Percentiles rank a stretch among this genome's conserved stretches.
phyloP scores from a whole-genome alignment of 2,797 vertebrate genomes.

The Pogonophryne albipinna region DNA sequence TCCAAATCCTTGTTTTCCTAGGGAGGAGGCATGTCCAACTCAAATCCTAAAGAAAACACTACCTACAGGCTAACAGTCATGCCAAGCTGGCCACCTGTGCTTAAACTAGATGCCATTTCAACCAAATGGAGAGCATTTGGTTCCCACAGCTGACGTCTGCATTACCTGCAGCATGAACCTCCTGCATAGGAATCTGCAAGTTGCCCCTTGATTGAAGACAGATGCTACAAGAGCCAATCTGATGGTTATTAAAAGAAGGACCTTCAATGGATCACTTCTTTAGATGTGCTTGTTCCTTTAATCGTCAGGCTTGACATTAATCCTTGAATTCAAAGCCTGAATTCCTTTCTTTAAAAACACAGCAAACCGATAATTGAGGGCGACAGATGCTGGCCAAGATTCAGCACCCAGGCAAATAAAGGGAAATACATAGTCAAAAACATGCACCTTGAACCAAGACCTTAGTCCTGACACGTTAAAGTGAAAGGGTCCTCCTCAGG shows the following conservation, averaged over 20 bases:
- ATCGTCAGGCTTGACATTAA: slow-evolving; percentile 57
- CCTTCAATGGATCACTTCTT: slow-evolving; percentile 65
- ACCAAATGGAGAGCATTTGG: slow-evolving; percentile 80
- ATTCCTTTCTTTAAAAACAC: slow-evolving; percentile 59
- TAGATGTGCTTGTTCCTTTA: slow-evolving; percentile 67
- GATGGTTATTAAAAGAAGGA: slow-evolving; percentile 71
- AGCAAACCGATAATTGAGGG: slow-evolving; percentile 61
- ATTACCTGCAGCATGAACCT: slow-evolving; percentile 79
- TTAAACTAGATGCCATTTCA: slow-evolving; percentile 65
- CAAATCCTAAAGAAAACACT: slow-evolving; percentile 69
- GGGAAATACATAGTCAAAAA: slow-evolving; percentile 35
- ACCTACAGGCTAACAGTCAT: slow-evolving; percentile 61
- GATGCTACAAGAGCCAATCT: slow-evolving; percentile 72
- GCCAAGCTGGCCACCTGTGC: slow-evolving; percentile 75
- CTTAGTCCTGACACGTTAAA: slow-evolving; percentile 12
- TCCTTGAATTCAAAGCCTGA: slow-evolving; percentile 35
- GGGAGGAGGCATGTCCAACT: slow-evolving; percentile 42
- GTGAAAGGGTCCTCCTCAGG: slow-evolving; percentile 31
- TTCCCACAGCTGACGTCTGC: slow-evolving; percentile 85
- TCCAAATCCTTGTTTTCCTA: slow-evolving; percentile 66
- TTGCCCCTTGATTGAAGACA: slow-evolving; percentile 79
- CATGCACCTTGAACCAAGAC: slow-evolving; percentile 32
- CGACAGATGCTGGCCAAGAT: slow-evolving; percentile 44
- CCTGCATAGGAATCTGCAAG: slow-evolving; percentile 71
- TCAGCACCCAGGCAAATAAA: slow-evolving; percentile 38